Conservation (phyloP, 1,140 invertebrate species). For the Orius insidiosus region DNA sequence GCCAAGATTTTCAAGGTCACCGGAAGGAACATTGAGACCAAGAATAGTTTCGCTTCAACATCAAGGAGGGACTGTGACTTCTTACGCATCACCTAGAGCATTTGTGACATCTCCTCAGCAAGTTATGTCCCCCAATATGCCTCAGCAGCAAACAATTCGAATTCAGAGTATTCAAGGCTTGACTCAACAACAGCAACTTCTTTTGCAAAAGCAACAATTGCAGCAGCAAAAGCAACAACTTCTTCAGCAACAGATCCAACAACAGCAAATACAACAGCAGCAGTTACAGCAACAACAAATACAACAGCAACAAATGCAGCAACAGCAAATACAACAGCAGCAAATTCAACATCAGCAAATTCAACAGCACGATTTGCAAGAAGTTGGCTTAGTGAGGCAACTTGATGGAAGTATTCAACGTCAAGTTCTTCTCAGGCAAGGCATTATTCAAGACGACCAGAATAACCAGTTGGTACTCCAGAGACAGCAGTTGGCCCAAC, state of each 20-base stretch:
- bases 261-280: constrained; percentile 29
- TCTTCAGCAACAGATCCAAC: too few relatives aligned
- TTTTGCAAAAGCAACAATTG: constrained; percentile 26
- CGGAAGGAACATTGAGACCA: constrained; percentile 18
- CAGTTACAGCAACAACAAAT: constrained; percentile 32
- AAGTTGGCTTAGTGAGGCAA: background rate
- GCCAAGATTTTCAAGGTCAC: constrained; percentile 21
- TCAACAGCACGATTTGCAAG: constrained; percentile 24
- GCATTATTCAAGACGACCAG: constrained; percentile 14
- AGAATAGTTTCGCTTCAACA: constrained; percentile 11
- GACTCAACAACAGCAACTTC: constrained; percentile 29
- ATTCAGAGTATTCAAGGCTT: constrained; percentile 13
- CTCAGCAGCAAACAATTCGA: constrained; percentile 1
- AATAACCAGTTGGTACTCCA: constrained; percentile 8
- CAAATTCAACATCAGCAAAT: constrained; percentile 24
- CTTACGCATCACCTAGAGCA: constrained; percentile 11
- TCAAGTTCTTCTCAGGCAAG: constrained; percentile 22
- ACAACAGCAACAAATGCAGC: constrained; percentile 17
- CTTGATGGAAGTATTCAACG: constrained; percentile 1
- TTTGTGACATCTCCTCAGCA: constrained; percentile 9
- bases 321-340: constrained; percentile 16
- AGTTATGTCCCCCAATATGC: constrained; percentile 13
- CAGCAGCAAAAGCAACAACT: constrained; percentile 17
- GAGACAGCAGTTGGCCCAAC: constrained; percentile 15
- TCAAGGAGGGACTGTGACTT: constrained; percentile 10